Evolutionary conservation across 1,140 invertebrate genomes (phyloP).

Genomic region (Apis cerana): DNA sequence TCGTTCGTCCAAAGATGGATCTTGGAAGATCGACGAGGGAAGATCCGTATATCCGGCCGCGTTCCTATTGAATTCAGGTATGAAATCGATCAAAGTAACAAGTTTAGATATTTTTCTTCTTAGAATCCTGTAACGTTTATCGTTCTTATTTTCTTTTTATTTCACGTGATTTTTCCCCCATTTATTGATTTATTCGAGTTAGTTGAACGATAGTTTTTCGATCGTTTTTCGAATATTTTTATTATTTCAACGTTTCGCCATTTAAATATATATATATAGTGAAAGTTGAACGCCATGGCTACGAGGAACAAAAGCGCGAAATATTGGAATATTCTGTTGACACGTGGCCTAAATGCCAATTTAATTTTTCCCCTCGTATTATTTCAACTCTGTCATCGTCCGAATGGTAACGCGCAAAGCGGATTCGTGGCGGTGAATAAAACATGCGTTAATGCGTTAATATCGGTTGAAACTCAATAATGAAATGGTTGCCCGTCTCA

Average conservation of each 20-base stretch:
- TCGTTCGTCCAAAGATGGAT: slow-evolving; percentile 39
- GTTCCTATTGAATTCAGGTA: slow-evolving; percentile 37
- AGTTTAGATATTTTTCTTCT: background rate
- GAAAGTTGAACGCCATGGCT: slow-evolving; percentile 14
- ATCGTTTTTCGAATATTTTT: background rate
- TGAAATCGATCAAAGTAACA: background rate
- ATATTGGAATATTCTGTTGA: slow-evolving; percentile 28
- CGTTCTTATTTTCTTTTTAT: too few species aligned
- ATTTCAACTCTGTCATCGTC: slow-evolving; percentile 4
- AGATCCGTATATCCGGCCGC: slow-evolving; percentile 24
- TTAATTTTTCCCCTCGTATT: slow-evolving; percentile 38
- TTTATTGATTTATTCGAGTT: too few species aligned
- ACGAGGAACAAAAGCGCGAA: slow-evolving; percentile 11
- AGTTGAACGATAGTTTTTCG: too few species aligned
- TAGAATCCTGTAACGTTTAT: too few species aligned
- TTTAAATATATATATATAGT: background rate
- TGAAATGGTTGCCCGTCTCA: too few species aligned
- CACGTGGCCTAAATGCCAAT: slow-evolving; percentile 35
- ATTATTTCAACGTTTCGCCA: too few species aligned
- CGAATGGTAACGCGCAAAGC: too few species aligned
- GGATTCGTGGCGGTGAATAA: slow-evolving; percentile 1
- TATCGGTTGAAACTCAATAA: background rate
- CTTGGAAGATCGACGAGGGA: slow-evolving; percentile 40
- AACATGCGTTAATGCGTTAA: slow-evolving; percentile 10
- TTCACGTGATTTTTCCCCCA: too few species aligned